phyloP scores from a whole-genome alignment of 2,113 vertebrate species.

The Percina caprodes region DNA sequence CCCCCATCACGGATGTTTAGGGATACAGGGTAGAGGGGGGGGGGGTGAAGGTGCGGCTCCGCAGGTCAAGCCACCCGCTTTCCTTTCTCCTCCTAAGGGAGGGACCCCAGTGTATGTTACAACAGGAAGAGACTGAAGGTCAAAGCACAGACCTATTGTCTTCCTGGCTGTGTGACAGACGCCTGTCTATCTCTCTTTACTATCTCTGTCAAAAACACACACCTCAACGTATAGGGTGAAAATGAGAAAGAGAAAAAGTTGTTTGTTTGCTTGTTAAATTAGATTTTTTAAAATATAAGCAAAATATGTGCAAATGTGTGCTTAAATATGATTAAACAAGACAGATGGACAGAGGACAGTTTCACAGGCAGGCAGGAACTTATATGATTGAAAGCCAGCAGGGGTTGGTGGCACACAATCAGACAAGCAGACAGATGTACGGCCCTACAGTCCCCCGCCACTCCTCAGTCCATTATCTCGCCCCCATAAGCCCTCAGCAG shows the following conservation, averaged over 20 bases:
- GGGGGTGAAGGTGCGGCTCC: conserved; percentile 56
- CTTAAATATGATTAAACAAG: background rate
- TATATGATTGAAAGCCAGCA: conserved; percentile 14
- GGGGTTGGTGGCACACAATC: background rate
- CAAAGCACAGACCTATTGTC: conserved; percentile 65
- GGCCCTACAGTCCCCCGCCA: background rate
- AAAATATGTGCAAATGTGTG: background rate
- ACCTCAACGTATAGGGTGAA: background rate
- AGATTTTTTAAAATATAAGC: background rate
- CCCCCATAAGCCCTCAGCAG: conserved; percentile 55
- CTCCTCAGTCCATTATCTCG: conserved; percentile 46
- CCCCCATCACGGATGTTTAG: conserved; percentile 55
- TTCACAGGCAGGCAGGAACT: background rate
- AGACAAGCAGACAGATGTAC: conserved; percentile 38
- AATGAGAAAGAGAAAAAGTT: background rate
- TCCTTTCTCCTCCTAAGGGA: conserved; percentile 68
- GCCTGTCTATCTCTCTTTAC: conserved; percentile 55
- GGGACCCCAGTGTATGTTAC: conserved; percentile 49
- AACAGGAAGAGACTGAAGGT: conserved; percentile 77
- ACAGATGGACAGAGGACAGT: background rate
- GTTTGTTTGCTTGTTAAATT: background rate
- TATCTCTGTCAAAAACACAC: background rate
- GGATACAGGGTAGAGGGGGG: conserved; percentile 13
- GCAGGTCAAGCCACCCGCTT: conserved; percentile 60
- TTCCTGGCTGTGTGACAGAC: conserved; percentile 76